phyloP scores from a whole-genome alignment of 2,113 vertebrate genomes.

The Dipodomys ordii region DNA sequence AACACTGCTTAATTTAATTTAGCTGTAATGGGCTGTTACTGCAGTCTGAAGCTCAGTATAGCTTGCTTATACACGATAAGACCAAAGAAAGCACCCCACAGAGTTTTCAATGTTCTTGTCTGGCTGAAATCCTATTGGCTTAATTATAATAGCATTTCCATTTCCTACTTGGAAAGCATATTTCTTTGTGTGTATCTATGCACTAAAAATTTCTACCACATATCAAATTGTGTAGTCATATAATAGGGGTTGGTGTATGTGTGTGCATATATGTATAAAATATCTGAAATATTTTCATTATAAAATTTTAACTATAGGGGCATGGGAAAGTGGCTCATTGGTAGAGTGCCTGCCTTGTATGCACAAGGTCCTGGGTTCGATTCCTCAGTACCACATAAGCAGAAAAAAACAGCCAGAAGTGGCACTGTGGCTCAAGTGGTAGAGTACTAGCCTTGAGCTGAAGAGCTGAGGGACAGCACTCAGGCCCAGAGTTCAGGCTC shows the following conservation, averaged over 20 bases:
- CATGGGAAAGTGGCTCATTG: no score
- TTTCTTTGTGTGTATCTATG: not conserved
- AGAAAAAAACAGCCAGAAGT: no score
- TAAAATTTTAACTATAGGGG: no score
- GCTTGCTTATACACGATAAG: not conserved
- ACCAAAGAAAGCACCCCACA: not conserved
- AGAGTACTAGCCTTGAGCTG: no score
- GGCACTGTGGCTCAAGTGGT: no score
- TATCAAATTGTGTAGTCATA: not conserved
- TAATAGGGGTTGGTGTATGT: not conserved
- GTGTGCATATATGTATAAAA: no score
- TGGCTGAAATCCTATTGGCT: not conserved
- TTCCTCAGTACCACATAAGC: no score
- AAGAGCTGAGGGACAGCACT: no score
- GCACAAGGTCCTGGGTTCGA: no score
- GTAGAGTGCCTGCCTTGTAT: no score
- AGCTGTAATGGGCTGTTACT: not conserved
- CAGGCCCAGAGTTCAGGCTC: no score
- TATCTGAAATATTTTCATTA: no score
- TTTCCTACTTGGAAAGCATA: not conserved
- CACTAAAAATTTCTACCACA: not conserved
- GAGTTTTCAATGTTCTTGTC: not conserved
- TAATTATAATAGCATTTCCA: slow-evolving; percentile 1
- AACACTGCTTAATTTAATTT: slow-evolving; percentile 26
- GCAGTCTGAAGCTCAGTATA: not conserved